Base-by-base conservation (phyloP, 2,888 invertebrate species). In the Athalia circularis region DNA sequence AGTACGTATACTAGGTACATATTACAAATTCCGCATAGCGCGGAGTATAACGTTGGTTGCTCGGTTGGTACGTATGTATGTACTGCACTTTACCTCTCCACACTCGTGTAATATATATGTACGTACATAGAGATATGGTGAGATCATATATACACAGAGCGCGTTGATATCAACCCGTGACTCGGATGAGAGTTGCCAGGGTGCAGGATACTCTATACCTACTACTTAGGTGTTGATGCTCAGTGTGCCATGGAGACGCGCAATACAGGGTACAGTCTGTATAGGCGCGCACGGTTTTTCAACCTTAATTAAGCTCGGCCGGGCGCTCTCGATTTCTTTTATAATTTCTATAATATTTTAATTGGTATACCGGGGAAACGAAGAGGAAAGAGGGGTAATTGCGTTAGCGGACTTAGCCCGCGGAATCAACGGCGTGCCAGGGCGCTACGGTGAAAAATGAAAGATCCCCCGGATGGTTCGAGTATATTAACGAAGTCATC, bases 321-420 rank as follows among this genome's bases (percentile, higher is more conserved):
- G 8, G 57, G n/a, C 13, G 57, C 59, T 72, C 59, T 72, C 72
- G 72, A 72, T 72, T 72, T 72, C 72, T 72, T 72, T 59, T 13
- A 72, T 47, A 57, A 72, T 72, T 13, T 72, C 57, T 45, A 43
- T 57, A 72, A 72, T 72, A 72, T 72, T 68, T 68, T 68, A 68
- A 68, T 68, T 68, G 68, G 68, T 68, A 54, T 54, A 11, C 54
- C 11, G 4, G 3, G 54, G 54, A 11, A 54, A 29, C 29, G 29
- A 29, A 29, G 29, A 29, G 29, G 29, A 29, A 48, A 65, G 65
- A 48, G 7, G 48, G 65, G 47, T 65, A 68, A 68, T 68, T 50
- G 43, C 68, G 52, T 68, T 68, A 54, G 15, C 68, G 15, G 8
- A 50, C 65, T 45, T 47, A 43, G 45, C 43, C 45, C 3, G 45